phyloP scores from a whole-genome alignment of 2,888 invertebrate species.

The Sthenelais limicola region DNA sequence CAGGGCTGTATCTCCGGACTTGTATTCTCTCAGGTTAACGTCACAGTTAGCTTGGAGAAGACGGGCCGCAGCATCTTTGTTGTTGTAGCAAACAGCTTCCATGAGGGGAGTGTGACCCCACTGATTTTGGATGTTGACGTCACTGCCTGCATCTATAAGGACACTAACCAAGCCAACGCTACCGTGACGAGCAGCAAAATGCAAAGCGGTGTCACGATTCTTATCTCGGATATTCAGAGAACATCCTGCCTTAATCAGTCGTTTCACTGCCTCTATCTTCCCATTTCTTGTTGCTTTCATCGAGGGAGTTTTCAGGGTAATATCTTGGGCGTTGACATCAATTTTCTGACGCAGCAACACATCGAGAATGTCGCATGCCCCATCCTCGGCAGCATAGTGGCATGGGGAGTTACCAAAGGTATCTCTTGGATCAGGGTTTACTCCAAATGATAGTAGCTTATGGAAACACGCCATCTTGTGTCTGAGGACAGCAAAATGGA shows the following conservation, averaged over 20 bases:
- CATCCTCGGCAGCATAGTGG: slow-evolving; percentile 72
- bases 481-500: slow-evolving; percentile 71
- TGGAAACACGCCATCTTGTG: slow-evolving; percentile 71
- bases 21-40: slow-evolving; percentile 69
- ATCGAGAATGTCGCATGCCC: slow-evolving; percentile 69
- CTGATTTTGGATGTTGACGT: slow-evolving; percentile 71
- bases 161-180: slow-evolving; percentile 68
- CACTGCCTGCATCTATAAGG: slow-evolving; percentile 66
- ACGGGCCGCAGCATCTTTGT: slow-evolving; percentile 67
- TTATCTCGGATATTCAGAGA: slow-evolving; percentile 69
- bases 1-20: slow-evolving; percentile 70
- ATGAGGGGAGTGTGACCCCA: slow-evolving; percentile 71
- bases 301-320: slow-evolving; percentile 71
- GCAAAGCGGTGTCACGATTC: slow-evolving; percentile 71
- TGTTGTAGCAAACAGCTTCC: slow-evolving; percentile 72
- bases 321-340: slow-evolving; percentile 70
- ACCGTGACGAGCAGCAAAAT: slow-evolving; percentile 70
- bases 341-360: slow-evolving; percentile 67
- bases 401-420: slow-evolving; percentile 71
- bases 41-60: slow-evolving; percentile 65
- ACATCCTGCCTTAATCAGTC: slow-evolving; percentile 65
- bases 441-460: slow-evolving; percentile 67
- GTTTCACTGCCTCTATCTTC: slow-evolving; percentile 68
- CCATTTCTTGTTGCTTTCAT: slow-evolving; percentile 72
- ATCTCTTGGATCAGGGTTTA: slow-evolving; percentile 69